Evolutionary conservation across 2,888 invertebrate species (phyloP), one percentile per base, ranked within the genome.

Genomic region (Troides aeacus): DNA sequence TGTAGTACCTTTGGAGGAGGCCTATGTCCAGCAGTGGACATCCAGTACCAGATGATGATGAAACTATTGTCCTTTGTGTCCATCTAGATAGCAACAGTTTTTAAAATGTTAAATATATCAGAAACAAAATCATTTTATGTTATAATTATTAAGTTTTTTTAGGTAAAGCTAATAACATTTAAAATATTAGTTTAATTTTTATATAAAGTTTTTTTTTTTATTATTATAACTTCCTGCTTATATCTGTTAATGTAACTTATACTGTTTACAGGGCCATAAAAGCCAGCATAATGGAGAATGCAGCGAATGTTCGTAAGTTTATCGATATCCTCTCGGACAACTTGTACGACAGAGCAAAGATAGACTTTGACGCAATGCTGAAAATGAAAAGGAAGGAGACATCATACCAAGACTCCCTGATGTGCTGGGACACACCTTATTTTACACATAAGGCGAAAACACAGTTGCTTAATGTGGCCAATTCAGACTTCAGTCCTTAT

Each of bases 401-500:
- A 10, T 78, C 88, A 39, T 87, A 85, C 73, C 77, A 84, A 66
- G 79, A 85, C 71, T 74, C 78, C 0, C 82, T 95, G 0, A 93
- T 93, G 78, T 93, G 94, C 56, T 99, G 99, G 99, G 99, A 99
- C 85, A 96, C 97, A 0, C 96, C 97, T 0, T 98, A 97, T 84
- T 97, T 95, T 78, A 96, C 95, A 0, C 94, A 95, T 3, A 95
- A 95, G 81, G 95, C 96, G 0, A 97, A 96, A 83, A 94, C 94
- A 0, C 94, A 95, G 71, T 93, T 96, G 79, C 89, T 97, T 0
- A 94, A 95, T 71, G 95, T 95, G 0, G 95, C 95, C 17, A 94
- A 94, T 67, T 93, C 94, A 6, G 97, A 97, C 78, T 97, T 96
- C 79, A 94, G 96, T 59, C 97, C 96, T 3, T 98, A 96, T 86